A percentile compares a stretch with the other conserved stretches of the same genome.
Conservation (phyloP, 2,797 vertebrate species). For the Podarcis siculus region DNA sequence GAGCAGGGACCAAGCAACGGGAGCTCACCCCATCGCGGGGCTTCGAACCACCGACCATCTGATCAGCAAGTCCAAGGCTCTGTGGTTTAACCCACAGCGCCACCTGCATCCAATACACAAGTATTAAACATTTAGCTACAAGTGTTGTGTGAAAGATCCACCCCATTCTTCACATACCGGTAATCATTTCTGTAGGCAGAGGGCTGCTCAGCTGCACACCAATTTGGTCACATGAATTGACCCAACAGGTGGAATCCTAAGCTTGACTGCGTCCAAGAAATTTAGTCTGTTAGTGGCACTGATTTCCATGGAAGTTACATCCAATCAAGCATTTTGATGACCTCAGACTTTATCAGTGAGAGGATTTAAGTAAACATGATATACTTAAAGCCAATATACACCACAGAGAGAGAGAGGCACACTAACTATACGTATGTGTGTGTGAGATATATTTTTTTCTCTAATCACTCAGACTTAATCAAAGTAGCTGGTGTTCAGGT, state of each 20-base stretch:
- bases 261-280: not conserved
- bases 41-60: no score
- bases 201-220: not conserved
- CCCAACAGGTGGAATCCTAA: not conserved
- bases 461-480: slow-evolving; percentile 41
- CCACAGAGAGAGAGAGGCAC: no score
- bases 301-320: slow-evolving; percentile 21
- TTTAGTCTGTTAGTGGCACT: not conserved
- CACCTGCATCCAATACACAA: no score
- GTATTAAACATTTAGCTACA: not conserved
- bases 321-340: slow-evolving; percentile 29
- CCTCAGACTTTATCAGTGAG: not conserved
- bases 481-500: slow-evolving; percentile 27
- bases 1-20: no score
- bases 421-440: no score
- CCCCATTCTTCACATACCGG: not conserved
- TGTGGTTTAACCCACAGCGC: no score
- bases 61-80: no score
- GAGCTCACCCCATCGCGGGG: no score
- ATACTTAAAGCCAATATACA: not conserved
- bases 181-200: not conserved
- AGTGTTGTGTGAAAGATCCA: not conserved
- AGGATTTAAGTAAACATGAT: slow-evolving; percentile 1
- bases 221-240: not conserved
- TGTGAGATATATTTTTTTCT: not conserved